These are phyloP conservation scores for Fistularia commersonii DNA, from an alignment of 2,797 vertebrate species.

Conservation along the genomic window DNA sequence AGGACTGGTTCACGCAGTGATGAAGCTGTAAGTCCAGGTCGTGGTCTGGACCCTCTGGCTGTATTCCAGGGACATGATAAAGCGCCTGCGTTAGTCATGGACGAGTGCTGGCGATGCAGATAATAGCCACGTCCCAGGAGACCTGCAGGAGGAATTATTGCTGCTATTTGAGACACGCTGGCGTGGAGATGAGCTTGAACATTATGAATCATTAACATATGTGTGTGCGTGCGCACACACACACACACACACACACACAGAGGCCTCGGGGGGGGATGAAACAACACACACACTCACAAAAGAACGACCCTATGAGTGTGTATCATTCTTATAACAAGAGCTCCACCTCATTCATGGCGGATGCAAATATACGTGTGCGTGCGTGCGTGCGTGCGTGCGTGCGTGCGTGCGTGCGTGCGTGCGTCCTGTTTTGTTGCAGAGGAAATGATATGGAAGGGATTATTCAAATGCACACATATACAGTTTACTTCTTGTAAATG, in stretches of 20 bases:
- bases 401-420: too few species aligned
- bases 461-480: conserved; percentile 12
- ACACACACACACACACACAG: conserved; percentile 2
- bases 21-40: conserved; percentile 72
- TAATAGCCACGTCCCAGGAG: conserved; percentile 70
- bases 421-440: conserved; percentile 16
- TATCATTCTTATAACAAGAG: conserved; percentile 24
- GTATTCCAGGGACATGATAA: conserved; percentile 71
- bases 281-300: background rate
- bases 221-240: background rate
- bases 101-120: conserved; percentile 73
- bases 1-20: conserved; percentile 66
- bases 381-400: too few species aligned
- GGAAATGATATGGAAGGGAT: conserved; percentile 38
- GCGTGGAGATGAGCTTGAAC: background rate
- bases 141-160: conserved; percentile 66
- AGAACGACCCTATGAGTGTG: conserved; percentile 7
- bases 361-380: conserved; percentile 13
- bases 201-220: conserved; percentile 1
- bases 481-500: conserved; percentile 6
- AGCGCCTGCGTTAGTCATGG: conserved; percentile 66
- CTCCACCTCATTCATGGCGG: conserved; percentile 22
- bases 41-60: conserved; percentile 66
- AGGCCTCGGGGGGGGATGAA: too few species aligned
- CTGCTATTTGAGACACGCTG: conserved; percentile 45